phyloP scores from a whole-genome alignment of 2,888 invertebrate genomes.

The Chloromyia formosa region DNA sequence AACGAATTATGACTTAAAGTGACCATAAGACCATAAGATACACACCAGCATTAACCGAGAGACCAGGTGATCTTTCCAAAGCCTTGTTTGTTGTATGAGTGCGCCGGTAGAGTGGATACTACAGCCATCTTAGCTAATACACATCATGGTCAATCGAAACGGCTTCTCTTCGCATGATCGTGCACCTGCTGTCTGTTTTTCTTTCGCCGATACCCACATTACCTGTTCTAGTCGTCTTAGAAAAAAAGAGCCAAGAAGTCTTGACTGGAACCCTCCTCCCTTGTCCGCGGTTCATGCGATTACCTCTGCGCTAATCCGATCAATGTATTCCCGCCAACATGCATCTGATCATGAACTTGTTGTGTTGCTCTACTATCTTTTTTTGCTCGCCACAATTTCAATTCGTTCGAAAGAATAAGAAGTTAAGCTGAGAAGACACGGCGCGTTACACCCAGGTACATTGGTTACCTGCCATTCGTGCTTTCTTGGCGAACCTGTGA shows the following conservation, averaged over 20 bases:
- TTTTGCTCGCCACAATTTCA: background rate
- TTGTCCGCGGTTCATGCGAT: background rate
- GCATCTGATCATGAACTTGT: background rate
- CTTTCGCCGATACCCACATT: slow-evolving; percentile 42
- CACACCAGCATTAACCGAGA: too few species aligned
- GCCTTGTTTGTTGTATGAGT: too few species aligned
- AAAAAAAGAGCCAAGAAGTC: slow-evolving; percentile 22
- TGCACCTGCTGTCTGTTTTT: slow-evolving; percentile 41
- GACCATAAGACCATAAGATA: too few species aligned
- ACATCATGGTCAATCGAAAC: too few species aligned
- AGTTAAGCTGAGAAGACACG: background rate
- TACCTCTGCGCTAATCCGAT: slow-evolving; percentile 27
- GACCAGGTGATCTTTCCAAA: too few species aligned
- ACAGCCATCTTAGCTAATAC: too few species aligned
- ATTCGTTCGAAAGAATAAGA: background rate
- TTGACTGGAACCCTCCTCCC: background rate
- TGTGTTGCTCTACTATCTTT: background rate
- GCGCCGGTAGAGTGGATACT: too few species aligned
- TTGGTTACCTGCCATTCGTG: background rate
- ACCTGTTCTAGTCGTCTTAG: slow-evolving; percentile 20
- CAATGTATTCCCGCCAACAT: slow-evolving; percentile 24
- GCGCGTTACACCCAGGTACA: background rate
- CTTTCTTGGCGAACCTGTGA: background rate
- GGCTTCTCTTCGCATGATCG: background rate
- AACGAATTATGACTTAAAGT: too few species aligned